A percentile compares a stretch with the other conserved stretches of the same genome.
phyloP scores from a whole-genome alignment of 2,113 vertebrate species.

The Podarcis cretensis region DNA sequence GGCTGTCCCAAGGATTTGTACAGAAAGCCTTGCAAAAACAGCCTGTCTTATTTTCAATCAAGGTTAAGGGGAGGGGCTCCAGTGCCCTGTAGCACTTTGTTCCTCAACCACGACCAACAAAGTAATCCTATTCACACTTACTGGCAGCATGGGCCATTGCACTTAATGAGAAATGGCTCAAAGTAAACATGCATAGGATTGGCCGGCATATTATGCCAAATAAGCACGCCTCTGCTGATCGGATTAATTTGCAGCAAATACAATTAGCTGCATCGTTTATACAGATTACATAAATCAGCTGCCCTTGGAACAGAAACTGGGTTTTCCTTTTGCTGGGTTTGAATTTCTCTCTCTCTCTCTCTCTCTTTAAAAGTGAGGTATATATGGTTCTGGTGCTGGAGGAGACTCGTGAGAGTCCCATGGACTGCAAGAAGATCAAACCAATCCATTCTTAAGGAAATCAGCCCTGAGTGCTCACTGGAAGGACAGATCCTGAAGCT shows the following conservation, averaged over 20 bases:
- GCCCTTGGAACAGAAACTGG: neutral
- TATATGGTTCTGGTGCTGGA: neutral
- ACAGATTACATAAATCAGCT: neutral
- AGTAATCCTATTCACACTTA: neutral
- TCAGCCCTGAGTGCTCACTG: too few species aligned
- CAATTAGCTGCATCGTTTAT: neutral
- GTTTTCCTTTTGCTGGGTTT: neutral
- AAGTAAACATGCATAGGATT: neutral
- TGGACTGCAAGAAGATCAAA: too few species aligned
- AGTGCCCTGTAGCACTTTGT: too few species aligned
- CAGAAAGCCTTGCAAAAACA: neutral
- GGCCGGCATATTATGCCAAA: neutral
- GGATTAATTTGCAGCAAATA: neutral
- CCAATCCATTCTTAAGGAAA: too few species aligned
- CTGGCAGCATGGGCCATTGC: too few species aligned
- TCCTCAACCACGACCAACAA: too few species aligned
- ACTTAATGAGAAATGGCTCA: neutral
- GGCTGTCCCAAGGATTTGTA: neutral
- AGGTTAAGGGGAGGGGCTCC: neutral
- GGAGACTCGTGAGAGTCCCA: too few species aligned
- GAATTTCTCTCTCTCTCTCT: neutral
- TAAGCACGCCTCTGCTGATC: neutral
- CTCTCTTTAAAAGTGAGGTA: neutral
- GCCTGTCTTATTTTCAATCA: neutral
- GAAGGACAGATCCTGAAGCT: too few species aligned